Percentiles rank a stretch among this genome's conserved stretches.
phyloP scores from a whole-genome alignment of 2,113 vertebrate genomes.

The Dascyllus trimaculatus region DNA sequence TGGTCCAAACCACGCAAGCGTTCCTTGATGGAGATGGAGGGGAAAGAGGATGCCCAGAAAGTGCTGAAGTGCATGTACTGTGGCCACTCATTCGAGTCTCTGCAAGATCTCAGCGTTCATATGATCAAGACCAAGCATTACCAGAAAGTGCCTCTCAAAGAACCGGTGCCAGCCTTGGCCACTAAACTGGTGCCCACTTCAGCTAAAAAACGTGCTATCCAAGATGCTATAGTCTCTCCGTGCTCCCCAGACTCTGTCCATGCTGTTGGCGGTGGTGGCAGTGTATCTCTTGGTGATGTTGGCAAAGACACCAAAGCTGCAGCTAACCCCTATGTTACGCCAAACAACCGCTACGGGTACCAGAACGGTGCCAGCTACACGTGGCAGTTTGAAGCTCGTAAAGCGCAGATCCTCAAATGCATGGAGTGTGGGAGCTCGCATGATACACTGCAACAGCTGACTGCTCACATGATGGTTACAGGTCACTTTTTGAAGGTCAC shows the following conservation, averaged over 20 bases:
- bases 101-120: conserved; percentile 99
- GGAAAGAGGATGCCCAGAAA: conserved; percentile 98
- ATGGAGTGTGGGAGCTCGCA: conserved; percentile 99
- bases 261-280: conserved; percentile 83
- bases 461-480: conserved; percentile 99
- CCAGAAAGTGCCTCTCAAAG: conserved; percentile 99
- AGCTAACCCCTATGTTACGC: conserved; percentile 96
- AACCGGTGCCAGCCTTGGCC: conserved; percentile 97
- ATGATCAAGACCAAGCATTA: conserved; percentile 99
- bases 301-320: conserved; percentile 87
- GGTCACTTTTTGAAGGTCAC: conserved; percentile 99
- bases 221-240: conserved; percentile 91
- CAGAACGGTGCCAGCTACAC: conserved; percentile 99
- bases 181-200: conserved; percentile 92
- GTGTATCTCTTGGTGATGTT: conserved; percentile 83
- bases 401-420: conserved; percentile 99
- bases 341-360: conserved; percentile 99
- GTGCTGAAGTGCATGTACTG: conserved; percentile 99
- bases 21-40: conserved; percentile 99
- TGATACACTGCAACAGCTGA: conserved; percentile 97
- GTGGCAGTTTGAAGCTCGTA: conserved; percentile 99
- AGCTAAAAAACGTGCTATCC: conserved; percentile 94
- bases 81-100: conserved; percentile 97
- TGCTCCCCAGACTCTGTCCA: conserved; percentile 94
- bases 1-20: conserved; percentile 99